Percentiles rank a stretch among this genome's conserved stretches.
These are phyloP conservation scores for Drosophila incognita DNA, from an alignment of 2,888 invertebrate species.

Conservation along the genomic window DNA sequence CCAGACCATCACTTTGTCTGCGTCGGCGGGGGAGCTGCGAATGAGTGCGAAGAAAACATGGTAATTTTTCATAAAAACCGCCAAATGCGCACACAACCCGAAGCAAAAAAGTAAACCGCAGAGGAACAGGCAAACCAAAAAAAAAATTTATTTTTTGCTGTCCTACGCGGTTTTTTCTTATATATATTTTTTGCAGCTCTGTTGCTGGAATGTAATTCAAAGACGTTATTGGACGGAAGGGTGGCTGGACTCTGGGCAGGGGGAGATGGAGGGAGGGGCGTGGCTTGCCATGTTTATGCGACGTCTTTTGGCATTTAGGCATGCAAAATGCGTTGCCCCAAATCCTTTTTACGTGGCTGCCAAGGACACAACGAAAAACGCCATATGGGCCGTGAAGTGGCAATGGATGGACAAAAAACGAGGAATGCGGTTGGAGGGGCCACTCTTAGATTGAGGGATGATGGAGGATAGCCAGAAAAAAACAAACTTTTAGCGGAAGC, in stretches of 20 bases:
- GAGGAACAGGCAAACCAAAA: conserved; percentile 53
- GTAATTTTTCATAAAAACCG: conserved; percentile 80
- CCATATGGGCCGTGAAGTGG: conserved; percentile 51
- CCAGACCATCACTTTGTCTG: conserved; percentile 20
- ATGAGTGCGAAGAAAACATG: conserved; percentile 79
- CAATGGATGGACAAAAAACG: conserved; percentile 18
- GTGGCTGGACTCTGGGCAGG: conserved; percentile 1
- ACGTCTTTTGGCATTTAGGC: conserved; percentile 80
- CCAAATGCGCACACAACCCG: conserved; percentile 80
- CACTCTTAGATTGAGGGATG: conserved; percentile 31
- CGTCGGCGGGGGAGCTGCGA: conserved; percentile 33
- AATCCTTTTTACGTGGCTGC: conserved; percentile 75
- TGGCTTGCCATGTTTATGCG: conserved; percentile 74
- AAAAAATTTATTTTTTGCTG: conserved; percentile 57
- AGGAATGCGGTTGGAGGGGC: conserved; percentile 1
- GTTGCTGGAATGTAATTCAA: conserved; percentile 64
- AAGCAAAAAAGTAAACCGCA: conserved; percentile 63
- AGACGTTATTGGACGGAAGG: conserved; percentile 55
- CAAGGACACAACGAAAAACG: conserved; percentile 65
- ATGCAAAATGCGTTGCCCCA: conserved; percentile 75
- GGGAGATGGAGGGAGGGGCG: conserved; percentile 43
- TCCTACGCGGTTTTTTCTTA: conserved; percentile 68
- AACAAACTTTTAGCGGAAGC: conserved; percentile 67
- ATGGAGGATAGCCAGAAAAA: conserved; percentile 43
- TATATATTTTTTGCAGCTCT: conserved; percentile 17